These are phyloP conservation scores for Himalopsyche anomala DNA, from an alignment of 2,888 invertebrate species.

Conservation along the genomic window DNA sequence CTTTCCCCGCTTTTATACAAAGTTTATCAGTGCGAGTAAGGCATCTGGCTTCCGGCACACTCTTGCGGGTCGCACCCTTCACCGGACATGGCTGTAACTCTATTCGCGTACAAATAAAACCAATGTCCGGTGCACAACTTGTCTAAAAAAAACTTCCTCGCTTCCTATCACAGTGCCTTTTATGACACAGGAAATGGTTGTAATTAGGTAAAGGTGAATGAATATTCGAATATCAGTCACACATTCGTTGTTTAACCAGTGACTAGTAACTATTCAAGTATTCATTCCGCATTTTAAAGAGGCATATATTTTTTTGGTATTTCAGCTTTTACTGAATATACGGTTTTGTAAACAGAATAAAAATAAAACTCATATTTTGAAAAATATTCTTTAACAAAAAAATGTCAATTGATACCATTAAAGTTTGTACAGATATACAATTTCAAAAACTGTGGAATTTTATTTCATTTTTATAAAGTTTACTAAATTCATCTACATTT, in stretches of 20 bases:
- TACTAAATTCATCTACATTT: no score
- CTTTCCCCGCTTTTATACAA: background rate
- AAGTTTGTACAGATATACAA: no score
- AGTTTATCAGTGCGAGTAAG: background rate
- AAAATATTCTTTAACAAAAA: no score
- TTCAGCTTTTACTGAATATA: no score
- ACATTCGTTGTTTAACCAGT: background rate
- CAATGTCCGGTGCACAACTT: constrained; percentile 46
- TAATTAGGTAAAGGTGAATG: constrained; percentile 19
- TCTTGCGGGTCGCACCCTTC: constrained; percentile 29
- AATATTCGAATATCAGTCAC: constrained; percentile 2
- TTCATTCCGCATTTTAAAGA: no score
- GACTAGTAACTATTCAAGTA: background rate
- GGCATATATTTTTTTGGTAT: no score
- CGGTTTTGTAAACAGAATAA: no score
- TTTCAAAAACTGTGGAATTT: no score
- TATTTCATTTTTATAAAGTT: no score
- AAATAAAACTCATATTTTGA: no score
- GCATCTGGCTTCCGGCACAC: constrained; percentile 13
- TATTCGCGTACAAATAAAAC: constrained; percentile 43
- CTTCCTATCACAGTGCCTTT: background rate
- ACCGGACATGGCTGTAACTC: constrained; percentile 39
- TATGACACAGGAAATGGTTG: background rate
- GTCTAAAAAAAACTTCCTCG: constrained; percentile 21
- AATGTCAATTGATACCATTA: no score